Base-by-base conservation (phyloP, 2,888 invertebrate genomes). In the Drosophila mettleri region DNA sequence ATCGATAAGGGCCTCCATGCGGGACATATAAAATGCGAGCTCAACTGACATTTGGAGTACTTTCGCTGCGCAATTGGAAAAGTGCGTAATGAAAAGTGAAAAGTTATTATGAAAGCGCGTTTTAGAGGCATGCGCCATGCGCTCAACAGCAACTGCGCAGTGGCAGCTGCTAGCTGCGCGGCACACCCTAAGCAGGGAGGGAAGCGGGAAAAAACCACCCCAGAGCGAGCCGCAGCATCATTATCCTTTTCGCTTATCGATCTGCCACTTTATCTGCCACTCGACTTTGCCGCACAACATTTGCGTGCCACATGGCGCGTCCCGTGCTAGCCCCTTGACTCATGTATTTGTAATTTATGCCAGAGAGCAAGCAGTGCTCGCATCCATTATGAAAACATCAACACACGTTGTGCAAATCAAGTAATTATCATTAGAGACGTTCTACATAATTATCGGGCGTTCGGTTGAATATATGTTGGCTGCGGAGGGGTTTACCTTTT, bases 351-450 rank as follows among this genome's bases (percentile, higher is more conserved):
- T 88, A 88, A 88, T 85, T 85, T 86, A 88, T 83, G 84, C 81
- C 53, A 22, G 51, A 27, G 52, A 55, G 53, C 22, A 29, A 55
- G 53, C 22, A 29, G 43, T 45, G 22, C 68, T 45, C 41, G 72
- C 66, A 78, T 76, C 72, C 76, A 83, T 85, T 84, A 81, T 88
- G 76, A 66, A 83, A 85, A 85, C 81, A 86, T 86, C 78, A 83
- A 78, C 86, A 85, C 77, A 88, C 80, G 68, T 83, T 86, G 83
- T 79, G 88, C 77, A 88, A 85, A 88, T 88, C 85, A 78, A 88
- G 88, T 77, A 88, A 85, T 85, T 86, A 85, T 74, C 81, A 78
- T 73, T 72, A 78, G 38, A 86, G 66, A 79, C 66, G 63, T 80
- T 80, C 69, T 71, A 72, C 79, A 78, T 77, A 88, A 88, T 85